Evolutionary conservation across 2,113 vertebrate species (phyloP).

Genomic region (Procapra przewalskii): DNA sequence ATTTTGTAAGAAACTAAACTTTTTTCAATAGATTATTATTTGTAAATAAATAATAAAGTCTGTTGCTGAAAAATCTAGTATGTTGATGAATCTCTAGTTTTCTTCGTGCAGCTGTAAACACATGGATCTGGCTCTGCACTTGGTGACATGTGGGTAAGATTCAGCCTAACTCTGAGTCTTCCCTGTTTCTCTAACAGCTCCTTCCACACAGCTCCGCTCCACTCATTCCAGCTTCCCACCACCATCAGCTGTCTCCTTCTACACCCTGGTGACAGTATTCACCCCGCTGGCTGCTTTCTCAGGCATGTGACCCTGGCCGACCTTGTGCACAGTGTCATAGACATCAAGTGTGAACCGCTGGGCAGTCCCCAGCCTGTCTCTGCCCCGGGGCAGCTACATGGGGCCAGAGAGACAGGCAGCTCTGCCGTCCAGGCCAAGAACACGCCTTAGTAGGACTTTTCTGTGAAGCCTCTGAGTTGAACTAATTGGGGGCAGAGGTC

Average conservation of each 20-base stretch:
- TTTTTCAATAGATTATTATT: background rate
- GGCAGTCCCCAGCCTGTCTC: background rate
- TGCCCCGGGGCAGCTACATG: too few species aligned
- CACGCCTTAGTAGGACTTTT: background rate
- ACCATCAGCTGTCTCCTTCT: background rate
- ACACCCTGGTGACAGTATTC: background rate
- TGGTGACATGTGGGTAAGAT: background rate
- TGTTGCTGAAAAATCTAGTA: background rate
- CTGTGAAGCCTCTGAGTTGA: background rate
- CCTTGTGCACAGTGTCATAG: too few species aligned
- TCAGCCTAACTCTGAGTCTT: background rate
- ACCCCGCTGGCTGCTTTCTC: background rate
- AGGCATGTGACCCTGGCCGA: fast-evolving
- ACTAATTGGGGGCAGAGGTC: background rate
- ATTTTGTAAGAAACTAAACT: background rate
- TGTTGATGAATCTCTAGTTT: background rate
- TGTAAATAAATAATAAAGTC: background rate
- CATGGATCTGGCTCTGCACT: too few species aligned
- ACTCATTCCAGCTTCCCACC: too few species aligned
- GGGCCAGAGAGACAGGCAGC: background rate
- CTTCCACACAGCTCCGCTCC: background rate
- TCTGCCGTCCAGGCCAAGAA: background rate
- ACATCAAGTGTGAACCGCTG: background rate
- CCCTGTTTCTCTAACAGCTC: background rate
- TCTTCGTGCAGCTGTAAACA: background rate